Conservation (phyloP, 2,113 vertebrate species). For the Caretta caretta region DNA sequence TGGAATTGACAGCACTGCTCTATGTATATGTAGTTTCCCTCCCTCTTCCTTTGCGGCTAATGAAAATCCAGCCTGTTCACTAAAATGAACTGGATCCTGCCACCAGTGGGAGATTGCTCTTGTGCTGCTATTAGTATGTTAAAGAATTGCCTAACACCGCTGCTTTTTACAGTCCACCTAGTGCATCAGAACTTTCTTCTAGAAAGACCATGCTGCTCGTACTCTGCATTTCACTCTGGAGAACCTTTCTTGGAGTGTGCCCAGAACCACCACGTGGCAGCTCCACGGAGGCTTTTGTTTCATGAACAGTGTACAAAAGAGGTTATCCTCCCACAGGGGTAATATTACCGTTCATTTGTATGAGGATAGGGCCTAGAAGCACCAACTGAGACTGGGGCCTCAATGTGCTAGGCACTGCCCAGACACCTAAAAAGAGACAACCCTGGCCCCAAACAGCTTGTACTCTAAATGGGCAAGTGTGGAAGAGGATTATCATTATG, state of each 20-base stretch:
- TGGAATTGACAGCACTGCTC: rapidly evolving
- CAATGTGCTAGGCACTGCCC: background rate
- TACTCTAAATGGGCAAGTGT: background rate
- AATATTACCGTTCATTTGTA: background rate
- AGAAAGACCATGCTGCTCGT: background rate
- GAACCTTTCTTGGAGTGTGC: rapidly evolving
- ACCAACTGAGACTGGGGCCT: too few relatives aligned
- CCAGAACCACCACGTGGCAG: background rate
- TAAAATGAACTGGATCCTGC: background rate
- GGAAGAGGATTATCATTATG: background rate
- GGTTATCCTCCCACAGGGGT: background rate
- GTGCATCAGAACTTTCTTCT: background rate
- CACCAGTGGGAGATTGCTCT: background rate
- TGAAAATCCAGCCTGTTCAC: background rate
- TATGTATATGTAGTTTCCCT: rapidly evolving
- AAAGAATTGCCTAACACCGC: background rate
- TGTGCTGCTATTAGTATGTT: background rate
- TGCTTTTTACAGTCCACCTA: background rate
- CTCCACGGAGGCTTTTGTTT: background rate
- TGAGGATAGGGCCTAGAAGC: background rate
- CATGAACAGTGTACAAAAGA: rapidly evolving
- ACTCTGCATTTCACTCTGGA: rapidly evolving
- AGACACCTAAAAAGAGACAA: too few relatives aligned
- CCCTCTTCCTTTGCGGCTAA: background rate
- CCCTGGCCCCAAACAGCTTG: too few relatives aligned